Evolutionary conservation across 2,797 vertebrate species (phyloP).

Genomic region (Xiphorhynchus erythropygius): DNA sequence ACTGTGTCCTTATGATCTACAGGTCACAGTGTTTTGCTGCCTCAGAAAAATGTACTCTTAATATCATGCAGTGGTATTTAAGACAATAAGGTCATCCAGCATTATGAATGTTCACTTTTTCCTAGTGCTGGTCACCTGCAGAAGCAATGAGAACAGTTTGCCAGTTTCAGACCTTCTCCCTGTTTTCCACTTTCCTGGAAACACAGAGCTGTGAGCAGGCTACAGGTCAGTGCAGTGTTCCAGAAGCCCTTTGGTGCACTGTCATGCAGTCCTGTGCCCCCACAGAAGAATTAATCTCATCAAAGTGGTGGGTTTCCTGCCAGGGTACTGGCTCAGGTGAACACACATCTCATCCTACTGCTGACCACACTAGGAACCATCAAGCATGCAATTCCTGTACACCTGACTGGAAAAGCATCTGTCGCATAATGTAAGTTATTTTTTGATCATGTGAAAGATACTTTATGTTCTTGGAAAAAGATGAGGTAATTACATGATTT

Average conservation of each 20-base stretch:
- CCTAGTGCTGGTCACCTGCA: neutral
- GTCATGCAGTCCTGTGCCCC: neutral
- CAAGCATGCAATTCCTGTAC: neutral
- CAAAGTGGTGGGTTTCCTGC: rapidly evolving
- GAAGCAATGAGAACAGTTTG: neutral
- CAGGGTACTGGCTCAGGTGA: neutral
- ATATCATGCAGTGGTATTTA: neutral
- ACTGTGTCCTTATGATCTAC: neutral
- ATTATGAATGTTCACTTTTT: neutral
- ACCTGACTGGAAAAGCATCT: neutral
- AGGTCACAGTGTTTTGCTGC: neutral
- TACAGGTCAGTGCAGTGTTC: rapidly evolving
- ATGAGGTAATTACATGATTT: neutral
- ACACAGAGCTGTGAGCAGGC: neutral
- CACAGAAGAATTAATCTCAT: neutral
- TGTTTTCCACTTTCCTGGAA: neutral
- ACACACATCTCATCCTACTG: neutral
- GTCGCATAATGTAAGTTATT: neutral
- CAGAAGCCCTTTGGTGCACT: neutral
- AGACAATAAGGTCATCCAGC: neutral
- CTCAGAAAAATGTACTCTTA: neutral
- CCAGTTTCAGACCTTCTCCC: neutral
- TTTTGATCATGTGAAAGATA: neutral
- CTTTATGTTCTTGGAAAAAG: neutral
- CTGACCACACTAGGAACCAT: neutral